Evolutionary conservation across 2,888 invertebrate genomes (phyloP), one percentile per base, ranked within the genome.

Genomic region (Mesoligia furuncula): DNA sequence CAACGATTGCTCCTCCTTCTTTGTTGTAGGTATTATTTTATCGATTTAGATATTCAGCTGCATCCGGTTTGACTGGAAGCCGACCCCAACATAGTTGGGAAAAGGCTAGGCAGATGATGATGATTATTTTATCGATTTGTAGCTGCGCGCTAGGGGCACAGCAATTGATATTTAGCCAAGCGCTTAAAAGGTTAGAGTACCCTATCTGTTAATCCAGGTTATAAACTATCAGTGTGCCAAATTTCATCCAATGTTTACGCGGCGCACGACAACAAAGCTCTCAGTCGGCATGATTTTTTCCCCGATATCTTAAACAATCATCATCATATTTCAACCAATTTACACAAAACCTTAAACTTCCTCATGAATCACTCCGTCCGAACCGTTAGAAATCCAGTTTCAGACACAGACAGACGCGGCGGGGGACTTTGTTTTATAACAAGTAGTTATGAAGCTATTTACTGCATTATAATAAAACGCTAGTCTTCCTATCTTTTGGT

Each of bases 401-500:
- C 59, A 31, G 27, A 59, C 27, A 59, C 27, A 59, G 59, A 59
- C 27, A 59, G 27, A 27, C 27, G 54, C 57, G 13, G 57, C 4
- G 57, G n/a, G 24, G n/a, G 13, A 54, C n/a, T 57, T 57, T 13
- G 57, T 54, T 24, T 24, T 20, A 51, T 51, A 20, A 54, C 24
- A 57, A n/a, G n/a, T 57, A 57, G 57, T 11, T 11, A 13, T n/a
- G 57, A n/a, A 8, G 27, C 45, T 20, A 45, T 27, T 31, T 48
- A 17, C 11, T 36, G 36, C n/a, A 54, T 17, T 54, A 11, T n/a
- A 8, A n/a, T 75, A 75, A 42, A 45, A 75, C n/a, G 62, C 57
- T 42, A 24, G 73, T 51, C n/a, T 65, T 64, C 45, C 36, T 62
- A 67, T 64, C 9, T 39, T n/a, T 45, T 66, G 17, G n/a, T 59